phyloP scores from a whole-genome alignment of 1,140 invertebrate species.

The Cecropterus lyciades region DNA sequence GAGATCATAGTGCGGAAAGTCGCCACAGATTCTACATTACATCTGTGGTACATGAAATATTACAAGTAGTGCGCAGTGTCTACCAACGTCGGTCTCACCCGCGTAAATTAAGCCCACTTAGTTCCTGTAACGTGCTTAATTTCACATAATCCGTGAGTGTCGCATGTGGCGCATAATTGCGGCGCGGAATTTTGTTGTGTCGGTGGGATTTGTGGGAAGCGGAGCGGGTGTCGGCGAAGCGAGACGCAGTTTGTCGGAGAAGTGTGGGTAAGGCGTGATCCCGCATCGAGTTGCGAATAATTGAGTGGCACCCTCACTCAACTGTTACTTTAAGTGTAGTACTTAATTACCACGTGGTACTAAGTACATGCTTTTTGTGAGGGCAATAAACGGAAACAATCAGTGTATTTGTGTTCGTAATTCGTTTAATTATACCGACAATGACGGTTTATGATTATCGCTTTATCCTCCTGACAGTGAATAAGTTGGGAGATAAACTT shows the following conservation, averaged over 20 bases:
- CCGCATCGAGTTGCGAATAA: conserved; percentile 77
- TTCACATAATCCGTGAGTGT: conserved; percentile 74
- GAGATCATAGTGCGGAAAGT: no score
- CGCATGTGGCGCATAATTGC: conserved; percentile 69
- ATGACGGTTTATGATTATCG: conserved; percentile 21
- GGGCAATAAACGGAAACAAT: conserved; percentile 55
- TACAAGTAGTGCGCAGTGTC: not conserved
- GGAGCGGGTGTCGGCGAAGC: conserved; percentile 12
- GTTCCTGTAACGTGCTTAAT: conserved; percentile 69
- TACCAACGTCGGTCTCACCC: conserved; percentile 6
- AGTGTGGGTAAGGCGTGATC: conserved; percentile 59
- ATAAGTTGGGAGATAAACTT: conserved; percentile 25
- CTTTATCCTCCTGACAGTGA: conserved; percentile 28
- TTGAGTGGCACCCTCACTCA: conserved; percentile 66
- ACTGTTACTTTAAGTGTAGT: conserved; percentile 63
- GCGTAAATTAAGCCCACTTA: conserved; percentile 67
- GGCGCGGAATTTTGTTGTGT: conserved; percentile 66
- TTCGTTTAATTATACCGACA: conserved; percentile 30
- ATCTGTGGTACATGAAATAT: no score
- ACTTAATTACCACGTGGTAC: conserved; percentile 76
- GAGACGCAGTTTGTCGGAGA: conserved; percentile 31
- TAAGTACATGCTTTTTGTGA: conserved; percentile 47
- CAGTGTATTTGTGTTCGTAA: conserved; percentile 33
- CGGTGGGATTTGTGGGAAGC: conserved; percentile 56
- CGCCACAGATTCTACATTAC: no score